These are phyloP conservation scores for Acropternis orthonyx DNA, from an alignment of 2,797 vertebrate species.

Conservation along the genomic window DNA sequence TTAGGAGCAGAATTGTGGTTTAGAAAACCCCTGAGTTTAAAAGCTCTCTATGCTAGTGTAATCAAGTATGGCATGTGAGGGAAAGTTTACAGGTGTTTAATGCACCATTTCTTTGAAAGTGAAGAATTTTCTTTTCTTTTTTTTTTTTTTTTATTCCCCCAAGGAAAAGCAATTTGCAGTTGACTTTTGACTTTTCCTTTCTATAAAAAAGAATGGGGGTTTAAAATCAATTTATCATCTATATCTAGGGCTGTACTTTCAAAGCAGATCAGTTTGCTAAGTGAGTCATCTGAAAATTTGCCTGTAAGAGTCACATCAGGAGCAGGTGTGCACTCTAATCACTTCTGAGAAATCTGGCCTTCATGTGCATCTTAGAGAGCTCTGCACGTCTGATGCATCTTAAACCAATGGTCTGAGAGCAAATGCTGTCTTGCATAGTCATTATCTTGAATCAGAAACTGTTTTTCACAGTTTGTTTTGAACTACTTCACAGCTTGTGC, in stretches of 20 bases:
- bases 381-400: rapidly evolving
- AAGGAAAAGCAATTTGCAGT: neutral
- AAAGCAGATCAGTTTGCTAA: neutral
- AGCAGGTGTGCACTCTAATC: neutral
- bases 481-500: neutral
- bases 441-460: neutral
- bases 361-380: neutral
- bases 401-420: neutral
- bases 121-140: neutral
- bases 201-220: neutral
- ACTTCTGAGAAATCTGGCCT: neutral
- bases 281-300: neutral
- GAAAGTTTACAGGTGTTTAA: neutral
- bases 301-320: neutral
- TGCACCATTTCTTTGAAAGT: neutral
- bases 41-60: neutral
- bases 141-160: neutral
- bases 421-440: neutral
- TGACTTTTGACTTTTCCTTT: neutral
- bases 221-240: neutral
- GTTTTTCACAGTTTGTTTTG: neutral
- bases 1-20: neutral
- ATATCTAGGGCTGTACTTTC: neutral
- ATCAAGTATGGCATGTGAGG: neutral
- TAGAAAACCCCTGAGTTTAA: neutral